Evolutionary conservation across 64 coral and sea anemone genomes (phyloP).

Genomic region (Pocillopora damicornis): DNA sequence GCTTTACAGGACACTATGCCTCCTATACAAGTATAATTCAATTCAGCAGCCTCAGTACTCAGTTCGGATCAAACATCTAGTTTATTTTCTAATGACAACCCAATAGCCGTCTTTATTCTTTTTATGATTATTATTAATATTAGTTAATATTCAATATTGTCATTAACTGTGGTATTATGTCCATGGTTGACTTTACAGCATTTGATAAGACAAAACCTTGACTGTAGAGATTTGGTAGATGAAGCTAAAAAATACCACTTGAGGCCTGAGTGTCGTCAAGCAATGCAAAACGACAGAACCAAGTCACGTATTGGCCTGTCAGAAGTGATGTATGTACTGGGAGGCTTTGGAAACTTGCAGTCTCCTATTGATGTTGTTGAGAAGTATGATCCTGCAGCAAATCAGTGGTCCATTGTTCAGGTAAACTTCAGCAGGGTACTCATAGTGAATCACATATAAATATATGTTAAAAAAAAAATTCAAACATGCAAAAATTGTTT

Average conservation of each 20-base stretch:
- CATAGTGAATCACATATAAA: too few species aligned
- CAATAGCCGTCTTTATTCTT: too few species aligned
- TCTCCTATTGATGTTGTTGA: slow-evolving; percentile 87
- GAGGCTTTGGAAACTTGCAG: slow-evolving; percentile 95
- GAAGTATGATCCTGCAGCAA: slow-evolving; percentile 81
- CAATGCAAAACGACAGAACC: slow-evolving; percentile 76
- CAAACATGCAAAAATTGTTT: too few species aligned
- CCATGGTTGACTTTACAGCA: slow-evolving; percentile 22
- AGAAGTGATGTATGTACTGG: slow-evolving; percentile 86
- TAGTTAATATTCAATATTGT: neutral
- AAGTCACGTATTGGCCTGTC: slow-evolving; percentile 73
- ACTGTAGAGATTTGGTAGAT: slow-evolving; percentile 94
- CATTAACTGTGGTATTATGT: neutral
- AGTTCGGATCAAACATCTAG: too few species aligned
- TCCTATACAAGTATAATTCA: too few species aligned
- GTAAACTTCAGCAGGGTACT: slow-evolving; percentile 10
- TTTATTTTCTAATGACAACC: too few species aligned
- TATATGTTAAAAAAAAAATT: too few species aligned
- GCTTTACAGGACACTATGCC: too few species aligned
- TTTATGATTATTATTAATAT: neutral
- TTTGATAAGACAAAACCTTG: slow-evolving; percentile 74
- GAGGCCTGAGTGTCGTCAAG: slow-evolving; percentile 84
- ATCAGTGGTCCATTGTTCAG: slow-evolving; percentile 57
- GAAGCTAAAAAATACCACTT: slow-evolving; percentile 98
- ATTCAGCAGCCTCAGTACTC: too few species aligned